Evolutionary conservation across 2,797 vertebrate species (phyloP).

Genomic region (Pantherophis alleghaniensis): DNA sequence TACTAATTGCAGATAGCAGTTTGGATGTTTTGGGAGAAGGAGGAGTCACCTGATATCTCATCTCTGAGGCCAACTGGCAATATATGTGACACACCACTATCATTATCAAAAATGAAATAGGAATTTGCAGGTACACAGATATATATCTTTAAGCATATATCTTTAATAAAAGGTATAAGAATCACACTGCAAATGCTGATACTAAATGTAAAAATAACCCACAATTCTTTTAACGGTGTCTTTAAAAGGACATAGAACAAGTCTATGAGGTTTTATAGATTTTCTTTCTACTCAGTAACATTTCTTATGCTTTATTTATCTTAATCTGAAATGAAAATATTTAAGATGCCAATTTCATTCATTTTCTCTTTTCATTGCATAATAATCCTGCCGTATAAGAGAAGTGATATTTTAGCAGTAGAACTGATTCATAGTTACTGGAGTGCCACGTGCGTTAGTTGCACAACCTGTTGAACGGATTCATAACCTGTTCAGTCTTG

Average conservation of each 20-base stretch:
- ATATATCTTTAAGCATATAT: neutral
- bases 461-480: constrained; percentile 38
- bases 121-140: neutral
- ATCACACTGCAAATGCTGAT: neutral
- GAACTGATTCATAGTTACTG: neutral
- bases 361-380: neutral
- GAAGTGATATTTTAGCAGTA: neutral
- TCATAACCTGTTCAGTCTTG: constrained; percentile 20
- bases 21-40: neutral
- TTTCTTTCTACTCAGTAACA: neutral
- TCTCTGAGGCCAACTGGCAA: neutral
- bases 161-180: neutral
- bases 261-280: neutral
- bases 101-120: neutral
- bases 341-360: neutral
- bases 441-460: constrained; percentile 7
- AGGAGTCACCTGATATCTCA: neutral
- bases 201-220: neutral
- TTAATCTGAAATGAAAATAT: neutral
- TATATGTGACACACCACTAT: neutral
- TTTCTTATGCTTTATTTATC: neutral
- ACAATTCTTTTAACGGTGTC: neutral
- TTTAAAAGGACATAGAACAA: neutral
- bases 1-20: neutral
- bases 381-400: constrained; percentile 1